A percentile compares a stretch with the other conserved stretches of the same genome.
Evolutionary conservation across 1,140 invertebrate genomes (phyloP).

Genomic region (Ladona fulva): DNA sequence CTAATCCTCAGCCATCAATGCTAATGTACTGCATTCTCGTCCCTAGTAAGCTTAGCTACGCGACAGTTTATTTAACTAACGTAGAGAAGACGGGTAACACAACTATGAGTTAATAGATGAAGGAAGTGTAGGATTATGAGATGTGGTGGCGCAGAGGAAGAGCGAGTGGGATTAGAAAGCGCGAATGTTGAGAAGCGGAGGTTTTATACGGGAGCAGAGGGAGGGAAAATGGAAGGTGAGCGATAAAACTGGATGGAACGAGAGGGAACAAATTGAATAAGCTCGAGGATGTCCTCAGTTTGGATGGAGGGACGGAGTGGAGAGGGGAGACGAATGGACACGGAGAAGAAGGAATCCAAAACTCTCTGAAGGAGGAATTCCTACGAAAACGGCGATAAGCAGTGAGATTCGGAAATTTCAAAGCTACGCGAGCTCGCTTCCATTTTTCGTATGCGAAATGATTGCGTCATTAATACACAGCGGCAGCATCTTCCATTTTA

Average conservation of each 20-base stretch:
- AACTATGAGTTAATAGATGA: neutral
- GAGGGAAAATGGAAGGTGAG: neutral
- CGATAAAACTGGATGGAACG: neutral
- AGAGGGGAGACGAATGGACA: neutral
- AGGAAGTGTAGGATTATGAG: neutral
- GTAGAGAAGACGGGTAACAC: neutral
- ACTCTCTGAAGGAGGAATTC: too few relatives aligned
- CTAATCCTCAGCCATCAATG: neutral
- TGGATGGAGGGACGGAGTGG: neutral
- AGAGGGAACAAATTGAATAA: constrained; percentile 1
- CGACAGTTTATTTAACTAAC: too few relatives aligned
- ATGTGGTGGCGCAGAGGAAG: neutral
- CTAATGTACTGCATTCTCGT: neutral
- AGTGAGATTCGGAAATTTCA: too few relatives aligned
- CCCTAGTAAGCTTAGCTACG: neutral
- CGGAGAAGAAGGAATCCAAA: neutral
- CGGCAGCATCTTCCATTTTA: too few relatives aligned
- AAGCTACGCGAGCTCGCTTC: too few relatives aligned
- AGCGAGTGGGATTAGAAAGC: neutral
- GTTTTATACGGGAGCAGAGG: neutral
- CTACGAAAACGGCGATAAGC: too few relatives aligned
- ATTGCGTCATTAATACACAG: too few relatives aligned
- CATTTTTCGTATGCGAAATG: too few relatives aligned
- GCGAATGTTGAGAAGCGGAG: neutral
- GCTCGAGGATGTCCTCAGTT: neutral